Evolutionary conservation across 2,888 invertebrate genomes (phyloP), one percentile per base, ranked within the genome.

Genomic region (Deilephila porcellus): DNA sequence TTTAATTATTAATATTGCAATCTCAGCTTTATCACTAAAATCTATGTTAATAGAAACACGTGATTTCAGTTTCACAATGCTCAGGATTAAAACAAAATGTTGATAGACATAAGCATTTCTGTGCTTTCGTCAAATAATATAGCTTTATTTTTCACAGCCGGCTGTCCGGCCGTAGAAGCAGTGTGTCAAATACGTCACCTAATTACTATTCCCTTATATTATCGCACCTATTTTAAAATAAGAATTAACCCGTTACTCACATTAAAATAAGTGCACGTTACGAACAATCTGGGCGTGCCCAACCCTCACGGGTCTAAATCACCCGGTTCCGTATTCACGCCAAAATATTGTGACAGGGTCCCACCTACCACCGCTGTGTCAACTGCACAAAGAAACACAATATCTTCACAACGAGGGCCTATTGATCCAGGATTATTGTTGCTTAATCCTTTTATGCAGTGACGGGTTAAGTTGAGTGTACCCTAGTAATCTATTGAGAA

Each of bases 321-420:
- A 20, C 73, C 70, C 70, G 52, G 34, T 62, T 37, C 19, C 53
- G 52, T 56, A 77, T 76, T 76, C 79, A 78, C 80, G 80, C 80
- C 84, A 85, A 79, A 88, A 88, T 89, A 86, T 89, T 89, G 86
- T 89, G 89, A 89, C 88, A 87, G 74, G 78, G 78, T 71, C 77
- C 80, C 81, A 81, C 81, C 81, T 80, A 76, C 56, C 56, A n/a
- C 63, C 19, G 8, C 74, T 74, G 73, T 25, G 56, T 56, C 56
- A 56, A 56, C 56, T 7, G 74, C 73, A 81, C 78, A 80, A 77
- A 79, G 78, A 76, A 73, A 76, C 71, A 75, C 76, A 25, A 37
- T 67, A 6, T 67, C 56, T 56, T 56, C 19, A 14, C 6, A 6
- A 17, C 17, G 14, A 67, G 25, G 52, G 67, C 17, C 25, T 45